Base-by-base conservation (phyloP, 2,113 vertebrate species). In the Propithecus coquereli region DNA sequence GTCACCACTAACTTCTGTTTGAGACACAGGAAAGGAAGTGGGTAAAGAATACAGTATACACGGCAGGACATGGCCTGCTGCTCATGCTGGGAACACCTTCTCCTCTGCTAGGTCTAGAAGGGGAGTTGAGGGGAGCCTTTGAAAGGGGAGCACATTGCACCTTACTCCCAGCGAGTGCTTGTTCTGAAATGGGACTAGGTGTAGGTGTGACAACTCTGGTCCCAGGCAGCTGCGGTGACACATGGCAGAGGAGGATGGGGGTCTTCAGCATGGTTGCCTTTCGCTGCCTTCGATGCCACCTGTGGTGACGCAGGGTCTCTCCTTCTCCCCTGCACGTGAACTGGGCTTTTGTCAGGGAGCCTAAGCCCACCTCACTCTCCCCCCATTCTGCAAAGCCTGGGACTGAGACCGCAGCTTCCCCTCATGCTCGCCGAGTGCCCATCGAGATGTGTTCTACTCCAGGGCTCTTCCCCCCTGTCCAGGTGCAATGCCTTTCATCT, bases 381-480 rank as follows among this genome's bases (percentile, higher is more conserved):
- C 32, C 47, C 37, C 10, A 18, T 0, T 37, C 3, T 16, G 22
- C 3, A 10, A 17, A 66, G 59, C n/a, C 9, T 0, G 5, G 59
- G 68, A 11, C 30, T 6, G 3, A 34, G 25, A 0, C 0, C 0
- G 25, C 73, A 30, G 27, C 59, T 50, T 30, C 82, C 18, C 43
- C 83, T 30, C 1, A 7, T 13, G 0, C 11, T 34, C 0, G 2
- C 47, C 23, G 8, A 6, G 6, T 9, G 2, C 13, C 3, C n/a
- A 34, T 25, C 30, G 59, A 45, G 85, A 0, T 0, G 0, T 2
- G 5, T 61, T 37, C n/a, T 4, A 1, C 40, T 12, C 11, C 68
- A 0, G 22, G 54, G 27, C 40, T 59, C 20, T 30, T 43, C 70
- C 68, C 34, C 3, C 7, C 3, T 2, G 0, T 66, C 81, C 25